Base-by-base conservation (phyloP, 2,888 invertebrate species). In the Stomorhina lunata region DNA sequence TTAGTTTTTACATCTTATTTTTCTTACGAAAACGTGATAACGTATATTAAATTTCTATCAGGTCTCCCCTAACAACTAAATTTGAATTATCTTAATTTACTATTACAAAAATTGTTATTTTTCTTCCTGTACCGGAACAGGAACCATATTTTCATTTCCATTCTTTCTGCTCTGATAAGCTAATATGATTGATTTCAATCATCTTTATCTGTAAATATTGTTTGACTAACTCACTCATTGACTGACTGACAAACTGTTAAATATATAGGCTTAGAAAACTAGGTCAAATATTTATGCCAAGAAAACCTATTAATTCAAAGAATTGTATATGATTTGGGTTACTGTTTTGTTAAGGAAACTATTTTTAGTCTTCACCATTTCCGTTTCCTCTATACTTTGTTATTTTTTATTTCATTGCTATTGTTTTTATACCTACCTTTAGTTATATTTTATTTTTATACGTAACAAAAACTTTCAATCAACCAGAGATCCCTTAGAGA, bases 171-270 rank as follows among this genome's bases (percentile, higher is more conserved):
- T 32, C 17, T 12, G 7, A 15, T 27, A 15, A n/a, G 7, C 9
- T 53, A 15, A 32, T 63, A 43, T 63, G 48, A 65, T 22, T 65
- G 65, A 65, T 65, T 65, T 65, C 32, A 48, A 22, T 43, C 15
- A 43, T 43, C 5, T n/a, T n/a, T n/a, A n/a, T n/a, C n/a, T n/a
- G n/a, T n/a, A n/a, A 9, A 7, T 17, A 45, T 1, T 57, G 34
- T 2, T 20, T 6, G 17, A 25, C 17, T 45, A 6, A 45, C 6
- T 12, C 43, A 29, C 29, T 12, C 43, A 29, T 20, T 12, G 17
- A 12, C 17, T 20, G 29, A 45, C 17, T 25, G 12, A 12, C n/a
- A n/a, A n/a, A n/a, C n/a, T n/a, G n/a, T 20, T 15, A 10, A 45
- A 57, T 57, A 59, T 25, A 63, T 29, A 20, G 12, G n/a, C n/a